Evolutionary conservation across 1,140 invertebrate species (phyloP).

Genomic region (Caerostris extrusa): DNA sequence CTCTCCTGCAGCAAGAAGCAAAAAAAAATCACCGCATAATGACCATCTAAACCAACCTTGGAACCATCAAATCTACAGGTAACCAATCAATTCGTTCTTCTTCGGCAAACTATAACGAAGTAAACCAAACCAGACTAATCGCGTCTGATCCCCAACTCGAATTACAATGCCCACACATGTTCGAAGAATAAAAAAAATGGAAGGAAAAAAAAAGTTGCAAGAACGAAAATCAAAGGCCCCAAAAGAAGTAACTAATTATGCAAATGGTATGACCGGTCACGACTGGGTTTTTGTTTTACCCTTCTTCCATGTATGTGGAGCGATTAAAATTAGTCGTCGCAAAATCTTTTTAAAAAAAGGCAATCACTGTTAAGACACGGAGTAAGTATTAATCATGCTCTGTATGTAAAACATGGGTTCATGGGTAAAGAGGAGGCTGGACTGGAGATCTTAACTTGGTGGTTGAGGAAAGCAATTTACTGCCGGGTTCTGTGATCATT

Average conservation of each 20-base stretch:
- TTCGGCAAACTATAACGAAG: constrained; percentile 2
- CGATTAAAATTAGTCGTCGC: constrained; percentile 21
- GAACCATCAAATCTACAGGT: constrained; percentile 1
- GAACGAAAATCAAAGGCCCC: not conserved
- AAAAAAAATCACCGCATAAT: not conserved
- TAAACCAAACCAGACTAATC: not conserved
- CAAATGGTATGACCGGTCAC: constrained; percentile 35
- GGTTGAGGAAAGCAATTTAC: not conserved
- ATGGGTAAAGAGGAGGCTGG: not conserved
- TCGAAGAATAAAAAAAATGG: not conserved
- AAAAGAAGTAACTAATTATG: constrained; percentile 24
- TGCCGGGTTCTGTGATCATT: not conserved
- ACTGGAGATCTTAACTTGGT: not conserved
- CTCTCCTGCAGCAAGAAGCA: not conserved
- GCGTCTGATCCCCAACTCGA: not conserved
- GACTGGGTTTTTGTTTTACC: constrained; percentile 17
- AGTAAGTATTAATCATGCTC: not conserved
- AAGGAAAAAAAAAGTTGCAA: not conserved
- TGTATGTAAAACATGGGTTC: constrained; percentile 21
- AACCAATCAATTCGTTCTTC: not conserved
- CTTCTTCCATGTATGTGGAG: not conserved
- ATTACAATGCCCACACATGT: constrained; percentile 1
- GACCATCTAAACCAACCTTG: not conserved
- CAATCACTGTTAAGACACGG: constrained; percentile 14
- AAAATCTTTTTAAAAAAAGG: not conserved